Evolutionary conservation across 2,797 vertebrate genomes (phyloP).

Genomic region (Alfaro cultratus): DNA sequence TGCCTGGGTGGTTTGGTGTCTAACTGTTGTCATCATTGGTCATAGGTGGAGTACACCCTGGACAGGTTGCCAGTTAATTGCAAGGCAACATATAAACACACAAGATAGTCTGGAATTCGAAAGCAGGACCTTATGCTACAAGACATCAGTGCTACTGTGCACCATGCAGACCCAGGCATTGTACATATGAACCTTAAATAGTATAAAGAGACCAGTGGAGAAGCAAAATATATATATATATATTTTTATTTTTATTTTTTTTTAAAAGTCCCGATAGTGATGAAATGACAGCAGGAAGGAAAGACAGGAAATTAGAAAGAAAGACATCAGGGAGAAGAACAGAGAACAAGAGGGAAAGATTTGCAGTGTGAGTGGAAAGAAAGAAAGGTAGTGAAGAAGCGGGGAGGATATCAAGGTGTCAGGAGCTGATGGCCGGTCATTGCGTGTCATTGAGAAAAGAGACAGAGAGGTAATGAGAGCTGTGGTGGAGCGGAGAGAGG

Average conservation of each 20-base stretch:
- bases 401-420: slow-evolving; percentile 58
- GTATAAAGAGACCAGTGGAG: neutral
- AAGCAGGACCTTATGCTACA: neutral
- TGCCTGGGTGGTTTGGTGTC: neutral
- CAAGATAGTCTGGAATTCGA: neutral
- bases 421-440: slow-evolving; percentile 46
- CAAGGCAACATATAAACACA: neutral
- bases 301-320: slow-evolving; percentile 37
- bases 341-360: slow-evolving; percentile 28
- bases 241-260: too few species aligned
- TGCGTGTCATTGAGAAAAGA: slow-evolving; percentile 56
- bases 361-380: slow-evolving; percentile 19
- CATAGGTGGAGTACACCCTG: too few species aligned
- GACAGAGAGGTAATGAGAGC: slow-evolving; percentile 67
- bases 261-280: slow-evolving; percentile 3
- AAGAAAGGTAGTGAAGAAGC: slow-evolving; percentile 14
- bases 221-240: too few species aligned
- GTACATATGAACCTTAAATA: slow-evolving; percentile 8
- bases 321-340: slow-evolving; percentile 24
- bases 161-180: neutral
- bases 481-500: slow-evolving; percentile 40
- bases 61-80: neutral
- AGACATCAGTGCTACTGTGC: neutral
- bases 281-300: slow-evolving; percentile 26
- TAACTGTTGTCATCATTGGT: neutral